Percentiles rank a stretch among this genome's conserved stretches.
These are phyloP conservation scores for Toxotes jaculatrix DNA, from an alignment of 2,113 vertebrate species.

Conservation along the genomic window DNA sequence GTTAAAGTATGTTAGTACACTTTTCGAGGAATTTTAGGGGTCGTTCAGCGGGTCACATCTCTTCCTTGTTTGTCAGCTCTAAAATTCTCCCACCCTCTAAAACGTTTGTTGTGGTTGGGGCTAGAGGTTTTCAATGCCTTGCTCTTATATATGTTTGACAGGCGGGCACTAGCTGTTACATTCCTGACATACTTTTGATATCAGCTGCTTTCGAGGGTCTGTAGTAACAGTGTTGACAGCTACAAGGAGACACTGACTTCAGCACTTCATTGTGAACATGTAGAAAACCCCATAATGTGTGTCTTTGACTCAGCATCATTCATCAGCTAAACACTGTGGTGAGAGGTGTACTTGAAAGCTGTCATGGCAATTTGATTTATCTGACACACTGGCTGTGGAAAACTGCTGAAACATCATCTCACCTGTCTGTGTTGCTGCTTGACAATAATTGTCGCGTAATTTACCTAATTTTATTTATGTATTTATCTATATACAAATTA, in stretches of 20 bases:
- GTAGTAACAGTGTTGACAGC: neutral
- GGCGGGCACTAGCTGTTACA: neutral
- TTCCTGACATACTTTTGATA: conserved; percentile 39
- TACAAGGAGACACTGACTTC: neutral
- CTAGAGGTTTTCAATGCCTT: neutral
- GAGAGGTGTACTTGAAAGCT: conserved; percentile 16
- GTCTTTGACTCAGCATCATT: neutral
- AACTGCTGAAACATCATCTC: neutral
- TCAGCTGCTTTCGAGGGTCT: neutral
- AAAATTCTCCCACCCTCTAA: conserved; percentile 18
- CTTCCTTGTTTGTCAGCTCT: neutral
- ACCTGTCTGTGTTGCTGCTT: neutral
- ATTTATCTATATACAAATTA: no score
- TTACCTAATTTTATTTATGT: no score
- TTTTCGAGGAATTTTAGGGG: neutral
- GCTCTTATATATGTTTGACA: neutral
- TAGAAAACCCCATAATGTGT: neutral
- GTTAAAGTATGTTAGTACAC: neutral
- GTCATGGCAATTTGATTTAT: conserved; percentile 12
- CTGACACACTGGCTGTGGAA: neutral
- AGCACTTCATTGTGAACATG: neutral
- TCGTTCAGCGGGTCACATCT: conserved; percentile 5
- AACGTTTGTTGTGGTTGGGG: neutral
- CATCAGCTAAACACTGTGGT: conserved; percentile 11
- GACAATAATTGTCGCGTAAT: neutral